These are phyloP conservation scores for Tinea pellionella DNA, from an alignment of 2,888 invertebrate genomes.

Conservation along the genomic window DNA sequence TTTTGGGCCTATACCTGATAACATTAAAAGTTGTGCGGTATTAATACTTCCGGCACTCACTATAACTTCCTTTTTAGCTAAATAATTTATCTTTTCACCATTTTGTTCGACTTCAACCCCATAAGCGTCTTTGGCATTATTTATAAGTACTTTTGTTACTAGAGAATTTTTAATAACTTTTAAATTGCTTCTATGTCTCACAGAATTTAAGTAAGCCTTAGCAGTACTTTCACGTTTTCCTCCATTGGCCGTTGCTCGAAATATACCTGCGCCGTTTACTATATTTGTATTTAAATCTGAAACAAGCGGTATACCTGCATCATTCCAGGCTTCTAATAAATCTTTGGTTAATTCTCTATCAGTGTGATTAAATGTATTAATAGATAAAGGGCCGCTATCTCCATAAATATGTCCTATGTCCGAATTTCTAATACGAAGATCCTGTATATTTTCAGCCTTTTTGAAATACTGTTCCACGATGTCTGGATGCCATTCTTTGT, in stretches of 20 bases:
- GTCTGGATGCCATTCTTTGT: constrained; percentile 65
- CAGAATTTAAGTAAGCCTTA: constrained; percentile 47
- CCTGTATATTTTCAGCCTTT: constrained; percentile 57
- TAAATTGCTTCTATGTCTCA: constrained; percentile 33
- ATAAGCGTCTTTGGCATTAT: constrained; percentile 43
- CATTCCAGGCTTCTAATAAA: constrained; percentile 43
- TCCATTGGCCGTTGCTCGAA: constrained; percentile 49
- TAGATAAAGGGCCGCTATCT: constrained; percentile 45
- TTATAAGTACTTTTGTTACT: constrained; percentile 58
- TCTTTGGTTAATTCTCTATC: constrained; percentile 30
- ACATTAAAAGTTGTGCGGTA: constrained; percentile 58
- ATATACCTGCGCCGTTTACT: constrained; percentile 55
- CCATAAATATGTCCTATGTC: constrained; percentile 36
- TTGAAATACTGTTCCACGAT: constrained; percentile 56
- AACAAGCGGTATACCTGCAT: constrained; percentile 46
- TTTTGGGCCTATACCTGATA: constrained; percentile 62
- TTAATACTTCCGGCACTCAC: constrained; percentile 57
- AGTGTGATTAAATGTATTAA: constrained; percentile 54
- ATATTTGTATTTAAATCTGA: constrained; percentile 48
- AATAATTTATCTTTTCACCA: constrained; percentile 24
- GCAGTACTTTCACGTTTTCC: constrained; percentile 60
- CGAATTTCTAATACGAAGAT: constrained; percentile 24
- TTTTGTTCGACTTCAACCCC: constrained; percentile 42
- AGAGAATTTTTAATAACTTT: constrained; percentile 52
- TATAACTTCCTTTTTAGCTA: constrained; percentile 51